Base-by-base conservation (phyloP, 2,113 vertebrate genomes). In the Gadus macrocephalus region DNA sequence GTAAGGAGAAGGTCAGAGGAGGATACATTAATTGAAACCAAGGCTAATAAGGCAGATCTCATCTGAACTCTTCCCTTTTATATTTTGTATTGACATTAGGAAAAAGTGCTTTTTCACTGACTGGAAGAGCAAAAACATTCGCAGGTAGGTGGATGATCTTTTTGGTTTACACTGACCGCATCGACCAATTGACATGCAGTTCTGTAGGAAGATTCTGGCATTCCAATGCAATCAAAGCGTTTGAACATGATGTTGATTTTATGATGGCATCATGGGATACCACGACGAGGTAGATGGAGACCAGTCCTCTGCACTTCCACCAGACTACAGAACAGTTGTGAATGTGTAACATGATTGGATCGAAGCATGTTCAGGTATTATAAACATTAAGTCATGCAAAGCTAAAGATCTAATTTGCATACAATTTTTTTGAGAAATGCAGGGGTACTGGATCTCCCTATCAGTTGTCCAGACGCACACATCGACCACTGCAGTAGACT, bases 51-150 rank as follows among this genome's bases (percentile, higher is more conserved):
- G 15, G 12, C n/a, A 0, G 9, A 19, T 19, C 6, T 22, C 56
- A 63, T 55, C 15, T 67, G 15, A 16, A 15, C 5, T 17, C 11
- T 22, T 68, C 27, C 28, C 2, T 22, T 27, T 56, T 55, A 20
- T n/a, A 14, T 17, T 58, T 31, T 5, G 25, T 71, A 88, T 87
- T 80, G 8, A 72, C 93, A 92, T 85, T 87, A 98, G 96, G 91
- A 99, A 97, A 92, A 99, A 98, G 90, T 96, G 93, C 88, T 98
- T 98, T 91, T 97, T 96, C 82, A 95, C 94, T 85, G 96, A 98
- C 86, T 91, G 92, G 93, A 98, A 93, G 92, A 96, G 91, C 88
- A 98, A 96, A 93, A 91, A 93, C 67, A 91, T 95, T 91, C 91
- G 95, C 93, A 98, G 96, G 97, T 98, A 91, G 86, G 93, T 89